These are phyloP conservation scores for Arrhopalites spinosus DNA, from an alignment of 2,888 invertebrate genomes.

Conservation along the genomic window DNA sequence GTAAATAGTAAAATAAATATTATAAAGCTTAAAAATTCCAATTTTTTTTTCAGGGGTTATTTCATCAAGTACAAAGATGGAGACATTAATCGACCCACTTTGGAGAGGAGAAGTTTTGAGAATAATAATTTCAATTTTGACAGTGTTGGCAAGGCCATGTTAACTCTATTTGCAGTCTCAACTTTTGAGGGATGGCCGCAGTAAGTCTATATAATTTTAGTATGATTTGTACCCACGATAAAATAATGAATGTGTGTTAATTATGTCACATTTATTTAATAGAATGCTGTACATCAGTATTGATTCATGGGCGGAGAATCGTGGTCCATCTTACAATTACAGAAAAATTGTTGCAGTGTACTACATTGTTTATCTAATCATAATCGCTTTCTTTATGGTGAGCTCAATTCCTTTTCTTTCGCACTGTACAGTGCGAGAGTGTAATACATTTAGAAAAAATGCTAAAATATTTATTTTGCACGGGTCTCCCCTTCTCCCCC, in stretches of 20 bases:
- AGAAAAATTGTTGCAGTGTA: conserved; percentile 60
- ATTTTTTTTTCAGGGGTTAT: conserved; percentile 60
- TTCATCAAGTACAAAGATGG: conserved; percentile 64
- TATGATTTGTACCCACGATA: not conserved
- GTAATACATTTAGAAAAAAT: no score
- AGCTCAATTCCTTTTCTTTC: no score
- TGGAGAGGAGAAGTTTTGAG: conserved; percentile 63
- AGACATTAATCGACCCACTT: conserved; percentile 61
- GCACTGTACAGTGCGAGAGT: no score
- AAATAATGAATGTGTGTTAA: not conserved
- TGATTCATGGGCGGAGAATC: conserved; percentile 65
- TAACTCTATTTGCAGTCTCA: conserved; percentile 67
- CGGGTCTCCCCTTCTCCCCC: no score
- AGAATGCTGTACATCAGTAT: conserved; percentile 67
- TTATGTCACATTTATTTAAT: conserved; percentile 41
- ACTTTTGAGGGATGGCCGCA: conserved; percentile 70
- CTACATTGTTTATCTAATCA: conserved; percentile 66
- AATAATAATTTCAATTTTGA: conserved; percentile 68
- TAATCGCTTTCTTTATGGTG: conserved; percentile 71
- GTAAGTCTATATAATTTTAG: conserved; percentile 58
- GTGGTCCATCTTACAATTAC: conserved; percentile 65
- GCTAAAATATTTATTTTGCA: no score
- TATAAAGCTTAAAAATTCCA: not conserved
- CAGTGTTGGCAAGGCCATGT: conserved; percentile 66
- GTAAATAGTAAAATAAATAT: not conserved